Base-by-base conservation (phyloP, 35 echinoderm and acorn worm species). In the Eucidaris tribuloides region DNA sequence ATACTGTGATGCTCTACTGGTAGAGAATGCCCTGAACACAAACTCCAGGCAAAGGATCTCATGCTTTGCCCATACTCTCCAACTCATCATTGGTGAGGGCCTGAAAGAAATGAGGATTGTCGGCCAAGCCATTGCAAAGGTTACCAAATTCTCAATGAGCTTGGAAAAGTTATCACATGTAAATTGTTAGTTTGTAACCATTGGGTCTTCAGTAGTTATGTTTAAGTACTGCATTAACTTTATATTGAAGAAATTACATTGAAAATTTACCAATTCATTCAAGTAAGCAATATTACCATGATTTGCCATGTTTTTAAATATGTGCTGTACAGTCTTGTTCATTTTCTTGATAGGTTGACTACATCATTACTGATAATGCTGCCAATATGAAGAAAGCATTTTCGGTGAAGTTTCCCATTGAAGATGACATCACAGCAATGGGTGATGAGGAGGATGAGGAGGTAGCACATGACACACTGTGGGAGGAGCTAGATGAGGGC, bases 11-110 rank as follows among this genome's bases (percentile, higher is more conserved):
- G 50, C 31, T 18, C 1, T 7, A 2, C 27, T 7, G 19, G 70
- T 86, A 5, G 22, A 58, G 33, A 40, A 30, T 32, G 49, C 48
- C 0, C 24, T 79, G 15, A 30, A 46, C 38, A 63, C n/a, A 9
- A 55, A 4, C 41, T 86, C 83, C 18, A 86, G 46, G 38, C 82
- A 76, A 46, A 20, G 65, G 45, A 68, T 86, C 39, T 61, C 49
- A 0, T 86, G 84, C 62, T 78, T 86, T 58, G 84, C 48, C 4
- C 84, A 86, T 29, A 60, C 68, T 58, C 56, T 79, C 2, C 84
- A 86, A 32, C 42, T 79, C 45, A 72, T 86, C 0, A 28, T 79
- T n/a, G 24, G 39, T 54, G 46, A 86, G 58, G 71, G 71, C 22
- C 27, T 86, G 70, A 79, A 54, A 27, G 84, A 86, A 0, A 79